phyloP scores from a whole-genome alignment of 2,888 invertebrate species.

The Dugesia japonica region DNA sequence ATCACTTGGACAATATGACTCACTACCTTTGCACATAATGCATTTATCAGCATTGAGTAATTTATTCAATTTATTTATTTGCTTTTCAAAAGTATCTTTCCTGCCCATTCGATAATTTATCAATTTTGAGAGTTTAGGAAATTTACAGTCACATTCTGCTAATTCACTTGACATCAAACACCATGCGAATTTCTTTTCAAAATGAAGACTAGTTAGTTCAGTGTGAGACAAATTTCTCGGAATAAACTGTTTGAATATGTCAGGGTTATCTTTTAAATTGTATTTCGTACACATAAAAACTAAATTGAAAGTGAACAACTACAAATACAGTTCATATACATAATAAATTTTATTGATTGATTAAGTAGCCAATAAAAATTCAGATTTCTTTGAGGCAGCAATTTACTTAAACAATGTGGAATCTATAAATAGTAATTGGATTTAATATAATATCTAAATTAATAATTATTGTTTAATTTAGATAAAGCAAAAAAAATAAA shows the following conservation, averaged over 20 bases:
- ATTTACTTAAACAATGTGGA: no score
- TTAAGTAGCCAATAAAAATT: no score
- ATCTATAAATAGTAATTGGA: no score
- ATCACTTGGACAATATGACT: neutral
- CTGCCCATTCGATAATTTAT: neutral
- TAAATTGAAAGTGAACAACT: no score
- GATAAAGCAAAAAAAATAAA: no score
- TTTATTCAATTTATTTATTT: neutral
- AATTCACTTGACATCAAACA: neutral
- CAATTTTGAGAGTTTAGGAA: neutral
- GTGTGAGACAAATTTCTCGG: neutral
- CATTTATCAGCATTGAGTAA: neutral
- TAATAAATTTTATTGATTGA: no score
- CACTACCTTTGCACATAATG: neutral
- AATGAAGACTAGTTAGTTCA: neutral
- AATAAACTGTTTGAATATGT: neutral
- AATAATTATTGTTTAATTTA: no score
- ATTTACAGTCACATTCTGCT: neutral
- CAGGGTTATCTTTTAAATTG: neutral
- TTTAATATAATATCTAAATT: no score
- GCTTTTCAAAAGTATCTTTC: neutral
- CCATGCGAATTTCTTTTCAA: neutral
- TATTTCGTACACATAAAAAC: neutral
- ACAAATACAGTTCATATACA: no score
- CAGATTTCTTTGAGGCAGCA: no score